phyloP scores from a whole-genome alignment of 2,113 vertebrate genomes.

The Coptodon rendalli region DNA sequence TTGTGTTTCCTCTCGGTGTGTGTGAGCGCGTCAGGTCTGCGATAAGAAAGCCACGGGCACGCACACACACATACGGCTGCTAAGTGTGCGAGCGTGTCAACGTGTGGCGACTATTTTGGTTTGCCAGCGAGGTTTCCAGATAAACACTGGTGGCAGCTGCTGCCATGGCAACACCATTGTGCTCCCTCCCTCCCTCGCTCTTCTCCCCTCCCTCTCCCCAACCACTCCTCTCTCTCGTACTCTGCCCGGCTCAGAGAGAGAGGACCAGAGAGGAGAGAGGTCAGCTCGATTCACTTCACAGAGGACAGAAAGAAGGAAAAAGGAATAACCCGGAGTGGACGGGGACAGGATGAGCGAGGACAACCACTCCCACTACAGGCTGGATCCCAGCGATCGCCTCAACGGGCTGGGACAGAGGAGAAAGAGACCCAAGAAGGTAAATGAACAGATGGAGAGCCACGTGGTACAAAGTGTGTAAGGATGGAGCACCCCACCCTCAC shows the following conservation, averaged over 20 bases:
- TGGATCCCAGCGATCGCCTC: constrained; percentile 84
- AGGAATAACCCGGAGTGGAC: neutral
- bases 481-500: neutral
- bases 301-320: neutral
- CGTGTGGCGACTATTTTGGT: constrained; percentile 64
- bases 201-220: neutral
- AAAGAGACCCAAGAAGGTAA: constrained; percentile 91
- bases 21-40: neutral
- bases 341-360: constrained; percentile 67
- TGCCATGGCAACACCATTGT: constrained; percentile 82
- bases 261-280: constrained; percentile 45
- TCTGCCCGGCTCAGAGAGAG: constrained; percentile 14
- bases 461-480: neutral
- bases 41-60: neutral
- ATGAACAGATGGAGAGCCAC: constrained; percentile 22
- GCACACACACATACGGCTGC: neutral
- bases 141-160: constrained; percentile 89
- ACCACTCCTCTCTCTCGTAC: constrained; percentile 6
- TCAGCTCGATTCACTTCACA: neutral
- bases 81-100: neutral
- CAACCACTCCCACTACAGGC: constrained; percentile 78
- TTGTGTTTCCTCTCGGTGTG: neutral
- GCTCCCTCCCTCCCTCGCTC: constrained; percentile 47
- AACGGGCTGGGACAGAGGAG: constrained; percentile 82
- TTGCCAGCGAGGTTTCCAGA: constrained; percentile 73